Conservation (phyloP, 2,797 vertebrate genomes). For the Myotis vivesi region DNA sequence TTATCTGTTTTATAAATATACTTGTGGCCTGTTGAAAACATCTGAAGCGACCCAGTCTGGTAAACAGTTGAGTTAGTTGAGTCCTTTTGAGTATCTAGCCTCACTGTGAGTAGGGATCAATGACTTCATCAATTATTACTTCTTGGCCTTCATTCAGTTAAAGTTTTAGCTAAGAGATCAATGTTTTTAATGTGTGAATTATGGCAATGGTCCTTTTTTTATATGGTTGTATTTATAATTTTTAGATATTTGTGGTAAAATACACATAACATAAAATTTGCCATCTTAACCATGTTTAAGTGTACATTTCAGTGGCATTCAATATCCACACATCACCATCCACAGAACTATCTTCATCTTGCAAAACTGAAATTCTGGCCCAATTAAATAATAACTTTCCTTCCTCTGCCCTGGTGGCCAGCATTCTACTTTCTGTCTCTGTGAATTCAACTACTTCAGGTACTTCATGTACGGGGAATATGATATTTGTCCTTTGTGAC, state of each 20-base stretch:
- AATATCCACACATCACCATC: background rate
- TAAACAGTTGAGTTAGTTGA: background rate
- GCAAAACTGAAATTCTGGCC: background rate
- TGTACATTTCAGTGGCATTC: background rate
- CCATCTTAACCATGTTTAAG: background rate
- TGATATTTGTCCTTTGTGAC: background rate
- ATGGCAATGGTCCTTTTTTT: background rate
- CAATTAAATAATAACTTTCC: background rate
- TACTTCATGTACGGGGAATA: background rate
- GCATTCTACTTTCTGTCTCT: background rate
- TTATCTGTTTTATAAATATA: background rate
- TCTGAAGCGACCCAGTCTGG: background rate
- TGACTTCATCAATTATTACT: background rate
- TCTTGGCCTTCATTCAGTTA: background rate
- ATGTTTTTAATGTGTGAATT: background rate
- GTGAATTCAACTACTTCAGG: background rate
- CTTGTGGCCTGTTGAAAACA: too few species aligned
- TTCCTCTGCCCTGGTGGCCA: background rate
- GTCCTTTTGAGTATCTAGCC: background rate
- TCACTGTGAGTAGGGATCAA: background rate
- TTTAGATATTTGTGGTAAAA: background rate
- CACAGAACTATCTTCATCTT: background rate
- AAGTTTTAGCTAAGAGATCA: background rate
- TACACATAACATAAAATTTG: background rate
- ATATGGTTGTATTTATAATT: background rate